A percentile compares a stretch with the other conserved stretches of the same genome.
phyloP scores from a whole-genome alignment of 2,797 vertebrate genomes.

The Ciconia nigra region DNA sequence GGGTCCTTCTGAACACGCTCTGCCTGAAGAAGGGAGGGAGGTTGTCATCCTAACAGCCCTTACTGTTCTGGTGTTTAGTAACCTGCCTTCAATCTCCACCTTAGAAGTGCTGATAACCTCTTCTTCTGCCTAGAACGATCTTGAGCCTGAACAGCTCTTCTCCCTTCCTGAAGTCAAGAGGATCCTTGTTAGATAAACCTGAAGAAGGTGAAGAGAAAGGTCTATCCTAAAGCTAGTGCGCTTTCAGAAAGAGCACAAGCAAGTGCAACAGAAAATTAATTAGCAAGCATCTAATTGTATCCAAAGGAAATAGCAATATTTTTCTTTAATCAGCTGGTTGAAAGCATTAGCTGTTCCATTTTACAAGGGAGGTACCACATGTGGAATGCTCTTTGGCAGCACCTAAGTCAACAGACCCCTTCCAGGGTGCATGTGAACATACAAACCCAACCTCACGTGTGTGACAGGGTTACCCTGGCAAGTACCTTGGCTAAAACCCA shows the following conservation, averaged over 20 bases:
- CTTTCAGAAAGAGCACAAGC: background rate
- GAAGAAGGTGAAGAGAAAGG: background rate
- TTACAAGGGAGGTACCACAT: background rate
- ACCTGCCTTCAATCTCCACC: background rate
- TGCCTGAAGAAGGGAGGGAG: background rate
- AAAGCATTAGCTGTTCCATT: background rate
- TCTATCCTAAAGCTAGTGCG: background rate
- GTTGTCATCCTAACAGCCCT: background rate
- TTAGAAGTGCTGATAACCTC: background rate
- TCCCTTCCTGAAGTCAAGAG: background rate
- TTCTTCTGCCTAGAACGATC: background rate
- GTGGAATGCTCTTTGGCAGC: background rate
- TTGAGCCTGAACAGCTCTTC: background rate
- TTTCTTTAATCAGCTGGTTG: background rate
- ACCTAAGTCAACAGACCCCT: background rate
- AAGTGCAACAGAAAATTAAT: background rate
- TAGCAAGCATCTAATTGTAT: background rate
- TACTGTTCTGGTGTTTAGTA: background rate
- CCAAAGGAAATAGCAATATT: background rate
- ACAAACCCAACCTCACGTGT: background rate
- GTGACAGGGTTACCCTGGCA: background rate
- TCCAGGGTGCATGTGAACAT: rapidly evolving
- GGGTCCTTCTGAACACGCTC: rapidly evolving
- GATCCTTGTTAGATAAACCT: background rate
- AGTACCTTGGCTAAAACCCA: background rate